These are phyloP conservation scores for Nothocercus julius DNA, from an alignment of 2,113 vertebrate genomes.

Conservation along the genomic window DNA sequence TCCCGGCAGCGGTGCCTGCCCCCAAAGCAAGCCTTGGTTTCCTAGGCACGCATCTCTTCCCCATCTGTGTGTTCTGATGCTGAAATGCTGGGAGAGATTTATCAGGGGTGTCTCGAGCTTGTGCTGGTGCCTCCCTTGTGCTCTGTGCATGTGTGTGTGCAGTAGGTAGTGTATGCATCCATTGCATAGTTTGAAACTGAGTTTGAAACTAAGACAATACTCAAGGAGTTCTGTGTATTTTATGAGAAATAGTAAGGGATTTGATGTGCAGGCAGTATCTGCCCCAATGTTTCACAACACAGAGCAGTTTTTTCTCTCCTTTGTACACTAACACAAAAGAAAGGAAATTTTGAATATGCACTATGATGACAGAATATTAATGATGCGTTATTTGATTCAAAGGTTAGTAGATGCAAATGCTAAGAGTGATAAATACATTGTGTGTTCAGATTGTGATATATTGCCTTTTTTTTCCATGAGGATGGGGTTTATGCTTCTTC, in stretches of 20 bases:
- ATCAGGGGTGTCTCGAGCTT: not conserved
- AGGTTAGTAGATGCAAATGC: not conserved
- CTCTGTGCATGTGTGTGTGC: too few species aligned
- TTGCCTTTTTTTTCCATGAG: not conserved
- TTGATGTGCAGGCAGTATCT: not conserved
- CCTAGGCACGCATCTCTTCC: not conserved
- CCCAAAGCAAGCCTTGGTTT: not conserved
- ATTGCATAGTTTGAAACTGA: accelerated
- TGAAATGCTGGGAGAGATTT: not conserved
- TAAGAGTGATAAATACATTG: not conserved
- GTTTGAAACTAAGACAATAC: not conserved
- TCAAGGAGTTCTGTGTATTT: not conserved
- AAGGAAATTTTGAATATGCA: not conserved
- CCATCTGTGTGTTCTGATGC: not conserved
- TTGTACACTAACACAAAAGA: not conserved
- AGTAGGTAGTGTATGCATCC: not conserved
- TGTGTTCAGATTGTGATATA: not conserved
- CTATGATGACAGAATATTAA: not conserved
- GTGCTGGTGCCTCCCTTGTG: accelerated
- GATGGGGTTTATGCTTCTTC: not conserved
- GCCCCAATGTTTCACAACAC: not conserved
- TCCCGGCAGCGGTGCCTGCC: not conserved
- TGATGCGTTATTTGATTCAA: not conserved
- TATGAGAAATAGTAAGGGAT: not conserved
- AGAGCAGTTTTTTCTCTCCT: not conserved